phyloP scores from a whole-genome alignment of 2,113 vertebrate genomes.

The Chamaea fasciata region DNA sequence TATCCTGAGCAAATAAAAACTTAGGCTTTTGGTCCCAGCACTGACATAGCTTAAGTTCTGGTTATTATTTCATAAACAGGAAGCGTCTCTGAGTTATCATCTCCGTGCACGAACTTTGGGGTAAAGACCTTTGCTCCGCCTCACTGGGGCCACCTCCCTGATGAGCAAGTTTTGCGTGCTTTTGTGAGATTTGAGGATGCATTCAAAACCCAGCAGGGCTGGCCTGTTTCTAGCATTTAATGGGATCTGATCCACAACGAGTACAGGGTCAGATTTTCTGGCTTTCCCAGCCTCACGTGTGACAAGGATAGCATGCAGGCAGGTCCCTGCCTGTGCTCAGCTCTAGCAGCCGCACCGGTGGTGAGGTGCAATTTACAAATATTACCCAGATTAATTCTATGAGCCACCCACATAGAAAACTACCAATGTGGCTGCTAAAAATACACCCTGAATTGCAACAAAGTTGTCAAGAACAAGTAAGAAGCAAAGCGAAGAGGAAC shows the following conservation, averaged over 20 bases:
- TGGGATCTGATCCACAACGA: accelerated
- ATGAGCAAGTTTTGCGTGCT: neutral
- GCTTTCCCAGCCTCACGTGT: neutral
- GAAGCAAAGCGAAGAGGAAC: slow-evolving; percentile 18
- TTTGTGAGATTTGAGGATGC: neutral
- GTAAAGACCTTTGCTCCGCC: slow-evolving; percentile 4
- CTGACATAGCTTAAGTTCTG: slow-evolving; percentile 4
- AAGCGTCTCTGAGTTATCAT: neutral
- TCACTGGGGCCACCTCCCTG: neutral
- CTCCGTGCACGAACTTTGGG: neutral
- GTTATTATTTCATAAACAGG: slow-evolving; percentile 47
- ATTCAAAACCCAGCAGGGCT: neutral
- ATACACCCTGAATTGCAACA: slow-evolving; percentile 34
- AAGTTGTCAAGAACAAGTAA: slow-evolving; percentile 59
- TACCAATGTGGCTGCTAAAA: slow-evolving; percentile 45
- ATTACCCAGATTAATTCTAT: slow-evolving; percentile 60
- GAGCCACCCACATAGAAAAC: slow-evolving; percentile 59
- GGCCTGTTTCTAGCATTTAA: neutral
- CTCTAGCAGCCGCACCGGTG: neutral
- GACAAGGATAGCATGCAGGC: neutral
- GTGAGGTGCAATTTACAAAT: slow-evolving; percentile 47
- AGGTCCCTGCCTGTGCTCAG: neutral
- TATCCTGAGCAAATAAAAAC: slow-evolving; percentile 48
- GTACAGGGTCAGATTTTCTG: neutral
- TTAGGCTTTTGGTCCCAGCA: neutral